These are phyloP conservation scores for Enteromius thamalakanensis DNA, from an alignment of 2,797 vertebrate species.

Conservation along the genomic window DNA sequence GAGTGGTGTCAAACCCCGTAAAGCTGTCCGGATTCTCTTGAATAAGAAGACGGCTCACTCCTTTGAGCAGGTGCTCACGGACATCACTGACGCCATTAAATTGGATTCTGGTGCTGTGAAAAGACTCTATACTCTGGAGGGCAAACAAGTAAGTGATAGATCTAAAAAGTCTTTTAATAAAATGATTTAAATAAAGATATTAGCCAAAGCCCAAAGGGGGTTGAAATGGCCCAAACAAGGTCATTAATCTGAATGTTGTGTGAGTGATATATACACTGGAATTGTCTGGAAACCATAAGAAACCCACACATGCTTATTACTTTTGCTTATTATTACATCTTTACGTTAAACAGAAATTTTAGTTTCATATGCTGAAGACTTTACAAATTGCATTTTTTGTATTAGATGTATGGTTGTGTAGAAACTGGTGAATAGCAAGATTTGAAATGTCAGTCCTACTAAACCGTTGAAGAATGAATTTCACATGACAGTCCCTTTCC, in stretches of 20 bases:
- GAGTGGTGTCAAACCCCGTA: conserved; percentile 94
- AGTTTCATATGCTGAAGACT: background rate
- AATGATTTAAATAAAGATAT: background rate
- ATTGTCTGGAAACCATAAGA: conserved; percentile 5
- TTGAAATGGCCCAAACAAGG: background rate
- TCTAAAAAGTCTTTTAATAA: conserved; percentile 22
- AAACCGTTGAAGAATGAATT: background rate
- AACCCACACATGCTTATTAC: background rate
- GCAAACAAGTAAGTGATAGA: conserved; percentile 88
- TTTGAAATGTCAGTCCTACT: background rate
- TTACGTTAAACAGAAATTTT: background rate
- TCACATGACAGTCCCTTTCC: background rate
- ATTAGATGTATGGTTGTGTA: background rate
- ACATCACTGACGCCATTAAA: conserved; percentile 98
- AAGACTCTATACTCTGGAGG: conserved; percentile 93
- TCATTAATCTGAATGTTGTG: conserved; percentile 25
- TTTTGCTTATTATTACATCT: background rate
- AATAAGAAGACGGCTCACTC: conserved; percentile 99
- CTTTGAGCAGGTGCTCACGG: conserved; percentile 95
- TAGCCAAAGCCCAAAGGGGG: background rate
- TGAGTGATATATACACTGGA: background rate
- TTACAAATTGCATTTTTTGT: background rate
- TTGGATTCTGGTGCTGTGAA: conserved; percentile 95
- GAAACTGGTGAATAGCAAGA: background rate
- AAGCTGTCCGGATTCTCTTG: conserved; percentile 94